Evolutionary conservation across 1,140 invertebrate genomes (phyloP), one percentile per base, ranked within the genome.

Genomic region (Nasonia giraulti): DNA sequence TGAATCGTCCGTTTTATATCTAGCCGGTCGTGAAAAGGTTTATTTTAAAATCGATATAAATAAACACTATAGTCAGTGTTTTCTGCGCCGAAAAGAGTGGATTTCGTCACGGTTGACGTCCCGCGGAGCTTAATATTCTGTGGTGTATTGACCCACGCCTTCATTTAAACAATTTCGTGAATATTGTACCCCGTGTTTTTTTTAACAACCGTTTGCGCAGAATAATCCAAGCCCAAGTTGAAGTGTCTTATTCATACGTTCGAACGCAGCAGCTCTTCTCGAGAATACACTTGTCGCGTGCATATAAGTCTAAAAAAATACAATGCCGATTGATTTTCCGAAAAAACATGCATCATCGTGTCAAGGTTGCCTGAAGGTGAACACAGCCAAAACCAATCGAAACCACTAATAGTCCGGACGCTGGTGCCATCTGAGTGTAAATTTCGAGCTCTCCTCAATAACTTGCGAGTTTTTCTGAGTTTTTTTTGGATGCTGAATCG

Each of bases 41-140:
- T 66, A 55, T 78, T 78, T 80, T 80, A 37, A 80, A 68, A 44
- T 3, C 33, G 78, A 68, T 23, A 80, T 40, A 69, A 80, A 68
- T 80, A 80, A 80, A 40, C 27, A 17, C 20, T 40, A n/a, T 12
- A 31, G 68, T 12, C 31, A 40, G 17, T 66, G 14, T 62, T 79
- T 77, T 55, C 47, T 75, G 23, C n/a, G 40, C 47, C 75, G 10
- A 50, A 77, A 77, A 77, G 6, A 79, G 20, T 37, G 55, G 55
- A 79, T 79, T 79, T 79, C 55, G 55, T 79, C 55, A 66, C 77
- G 20, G 31, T 10, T 77, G n/a, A 44, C 20, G 23, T 14, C 27
- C 31, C 69, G 69, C 10, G 23, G 7, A 44, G 40, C 40, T 44
- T 44, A 44, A 5, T 44, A 44, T 44, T 44, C 8, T 2, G 40